Conservation (phyloP, 2,888 invertebrate species). For the Drosophila percnosoma region DNA sequence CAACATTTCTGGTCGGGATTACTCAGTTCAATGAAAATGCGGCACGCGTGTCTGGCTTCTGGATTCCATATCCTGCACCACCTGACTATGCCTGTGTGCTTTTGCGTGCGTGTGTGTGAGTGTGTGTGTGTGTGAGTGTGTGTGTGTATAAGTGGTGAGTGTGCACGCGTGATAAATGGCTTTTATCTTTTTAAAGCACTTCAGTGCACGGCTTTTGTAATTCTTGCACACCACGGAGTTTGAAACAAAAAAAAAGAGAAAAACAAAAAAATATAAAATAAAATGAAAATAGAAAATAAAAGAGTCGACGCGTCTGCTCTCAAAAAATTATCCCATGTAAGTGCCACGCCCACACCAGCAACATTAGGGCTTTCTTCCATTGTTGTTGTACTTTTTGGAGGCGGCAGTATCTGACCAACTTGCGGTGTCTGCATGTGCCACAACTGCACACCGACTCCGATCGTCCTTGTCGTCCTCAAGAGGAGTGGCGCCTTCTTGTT, state of each 20-base stretch:
- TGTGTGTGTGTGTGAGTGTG: background rate
- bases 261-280: background rate
- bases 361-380: constrained; percentile 31
- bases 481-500: constrained; percentile 39
- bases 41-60: constrained; percentile 48
- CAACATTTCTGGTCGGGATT: constrained; percentile 44
- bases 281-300: constrained; percentile 15
- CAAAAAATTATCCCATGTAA: constrained; percentile 57
- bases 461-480: constrained; percentile 35
- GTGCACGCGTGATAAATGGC: constrained; percentile 76
- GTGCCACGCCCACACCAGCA: constrained; percentile 58
- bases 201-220: constrained; percentile 69
- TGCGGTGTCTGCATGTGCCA: constrained; percentile 31
- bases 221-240: constrained; percentile 19
- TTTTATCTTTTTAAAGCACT: constrained; percentile 80
- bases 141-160: constrained; percentile 33
- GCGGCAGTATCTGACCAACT: constrained; percentile 61
- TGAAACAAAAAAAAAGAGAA: constrained; percentile 1
- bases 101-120: background rate
- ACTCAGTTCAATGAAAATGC: constrained; percentile 60
- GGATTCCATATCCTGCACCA: constrained; percentile 42
- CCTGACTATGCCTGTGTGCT: constrained; percentile 31
- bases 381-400: constrained; percentile 11
- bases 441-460: constrained; percentile 3
- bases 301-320: constrained; percentile 27